Evolutionary conservation across 1,140 invertebrate genomes (phyloP).

Genomic region (Drosophila teissieri): DNA sequence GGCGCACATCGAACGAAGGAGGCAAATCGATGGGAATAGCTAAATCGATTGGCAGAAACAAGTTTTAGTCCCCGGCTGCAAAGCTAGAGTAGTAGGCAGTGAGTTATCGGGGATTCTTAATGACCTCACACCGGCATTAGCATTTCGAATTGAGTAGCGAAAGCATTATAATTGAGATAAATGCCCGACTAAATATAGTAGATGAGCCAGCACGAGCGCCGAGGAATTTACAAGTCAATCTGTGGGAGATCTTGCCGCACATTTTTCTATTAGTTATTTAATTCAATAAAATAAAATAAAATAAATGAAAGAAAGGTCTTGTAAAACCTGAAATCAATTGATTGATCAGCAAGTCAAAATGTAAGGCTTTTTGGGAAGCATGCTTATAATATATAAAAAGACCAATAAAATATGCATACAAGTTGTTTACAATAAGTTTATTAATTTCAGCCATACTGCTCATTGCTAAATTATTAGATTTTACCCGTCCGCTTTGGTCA

Average conservation of each 20-base stretch:
- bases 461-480: conserved; percentile 7
- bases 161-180: conserved; percentile 42
- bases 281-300: not conserved
- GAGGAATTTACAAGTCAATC: not conserved
- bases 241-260: not conserved
- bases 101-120: conserved; percentile 32
- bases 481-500: conserved; percentile 19
- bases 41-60: conserved; percentile 42
- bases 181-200: conserved; percentile 23
- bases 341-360: not conserved
- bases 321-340: not conserved
- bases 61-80: conserved; percentile 16
- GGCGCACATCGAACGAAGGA: conserved; percentile 17
- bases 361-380: not conserved
- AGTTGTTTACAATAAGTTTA: too few species aligned
- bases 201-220: conserved; percentile 15
- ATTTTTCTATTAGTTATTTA: not conserved
- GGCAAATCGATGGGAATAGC: conserved; percentile 41
- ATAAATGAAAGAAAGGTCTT: not conserved
- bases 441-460: not conserved
- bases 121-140: conserved; percentile 44
- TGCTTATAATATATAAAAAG: not conserved
- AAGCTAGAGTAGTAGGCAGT: conserved; percentile 1
- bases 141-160: conserved; percentile 41
- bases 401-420: too few species aligned